These are phyloP conservation scores for Micropterix aruncella DNA, from an alignment of 2,888 invertebrate species.

Conservation along the genomic window DNA sequence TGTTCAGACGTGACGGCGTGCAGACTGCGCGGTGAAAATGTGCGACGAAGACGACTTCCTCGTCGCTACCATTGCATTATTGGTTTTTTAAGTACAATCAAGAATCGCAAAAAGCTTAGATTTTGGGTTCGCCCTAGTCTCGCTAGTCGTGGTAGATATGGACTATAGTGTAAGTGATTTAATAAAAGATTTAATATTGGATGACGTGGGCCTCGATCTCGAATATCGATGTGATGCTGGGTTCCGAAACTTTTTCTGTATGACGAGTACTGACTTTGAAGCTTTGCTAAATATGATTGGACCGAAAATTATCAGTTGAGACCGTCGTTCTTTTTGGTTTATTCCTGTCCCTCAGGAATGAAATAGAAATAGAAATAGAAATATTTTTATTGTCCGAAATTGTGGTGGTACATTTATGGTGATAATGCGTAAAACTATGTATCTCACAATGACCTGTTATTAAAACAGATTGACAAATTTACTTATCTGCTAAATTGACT, in stretches of 20 bases:
- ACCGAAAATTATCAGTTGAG: not conserved
- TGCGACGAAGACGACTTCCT: conserved; percentile 2
- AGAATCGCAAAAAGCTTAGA: not conserved
- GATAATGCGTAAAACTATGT: no score
- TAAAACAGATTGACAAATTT: no score
- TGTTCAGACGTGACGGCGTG: conserved; percentile 1
- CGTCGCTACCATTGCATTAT: conserved; percentile 1
- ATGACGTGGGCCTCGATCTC: no score
- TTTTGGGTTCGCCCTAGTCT: not conserved
- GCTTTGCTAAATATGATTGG: not conserved
- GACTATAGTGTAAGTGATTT: no score
- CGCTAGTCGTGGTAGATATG: not conserved
- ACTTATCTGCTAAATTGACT: no score
- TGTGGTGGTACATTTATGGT: no score
- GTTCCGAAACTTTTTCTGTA: no score
- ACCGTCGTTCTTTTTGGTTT: conserved; percentile 1
- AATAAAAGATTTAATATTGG: no score
- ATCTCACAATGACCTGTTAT: no score
- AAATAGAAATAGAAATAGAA: no score
- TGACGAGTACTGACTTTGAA: not conserved
- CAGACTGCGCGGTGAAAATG: conserved; percentile 1
- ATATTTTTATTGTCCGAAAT: no score
- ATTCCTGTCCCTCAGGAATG: conserved; percentile 2
- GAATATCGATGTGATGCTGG: no score
- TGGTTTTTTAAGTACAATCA: conserved; percentile 1